Percentiles rank a stretch among this genome's conserved stretches.
These are phyloP conservation scores for Scaptomyza pallida DNA, from an alignment of 1,140 invertebrate species.

Conservation along the genomic window DNA sequence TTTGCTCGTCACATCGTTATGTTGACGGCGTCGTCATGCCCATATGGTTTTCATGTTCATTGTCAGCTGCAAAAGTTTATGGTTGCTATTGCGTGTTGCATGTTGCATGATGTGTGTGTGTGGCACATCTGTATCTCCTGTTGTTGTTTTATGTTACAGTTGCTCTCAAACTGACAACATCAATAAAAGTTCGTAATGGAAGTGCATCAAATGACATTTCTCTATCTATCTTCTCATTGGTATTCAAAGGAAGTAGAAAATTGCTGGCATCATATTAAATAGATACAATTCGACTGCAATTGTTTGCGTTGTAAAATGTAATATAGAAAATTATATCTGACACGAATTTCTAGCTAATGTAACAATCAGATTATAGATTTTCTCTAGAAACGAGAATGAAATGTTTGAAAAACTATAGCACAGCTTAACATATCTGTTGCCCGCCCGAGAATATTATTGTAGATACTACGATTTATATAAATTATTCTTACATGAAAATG, in stretches of 20 bases:
- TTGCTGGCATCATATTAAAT: slow-evolving; percentile 26
- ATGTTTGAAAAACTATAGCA: no score
- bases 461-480: no score
- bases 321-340: background rate
- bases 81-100: slow-evolving; percentile 33
- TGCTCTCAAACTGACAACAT: slow-evolving; percentile 36
- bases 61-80: slow-evolving; percentile 37
- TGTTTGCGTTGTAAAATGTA: background rate
- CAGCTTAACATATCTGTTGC: no score
- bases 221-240: slow-evolving; percentile 25
- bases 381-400: no score
- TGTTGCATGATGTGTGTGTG: slow-evolving; percentile 10
- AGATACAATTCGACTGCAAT: slow-evolving; percentile 17
- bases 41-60: slow-evolving; percentile 54
- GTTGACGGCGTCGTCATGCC: slow-evolving; percentile 20
- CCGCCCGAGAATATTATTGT: no score
- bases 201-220: slow-evolving; percentile 34
- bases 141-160: slow-evolving; percentile 13
- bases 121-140: background rate
- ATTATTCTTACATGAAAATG: no score
- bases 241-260: slow-evolving; percentile 16
- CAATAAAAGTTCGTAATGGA: slow-evolving; percentile 39
- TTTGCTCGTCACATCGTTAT: background rate
- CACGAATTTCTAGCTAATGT: background rate
- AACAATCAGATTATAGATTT: no score